Percentiles rank a stretch among this genome's conserved stretches.
Evolutionary conservation across 2,797 vertebrate species (phyloP).

Genomic region (Melanotaenia maccullochi): DNA sequence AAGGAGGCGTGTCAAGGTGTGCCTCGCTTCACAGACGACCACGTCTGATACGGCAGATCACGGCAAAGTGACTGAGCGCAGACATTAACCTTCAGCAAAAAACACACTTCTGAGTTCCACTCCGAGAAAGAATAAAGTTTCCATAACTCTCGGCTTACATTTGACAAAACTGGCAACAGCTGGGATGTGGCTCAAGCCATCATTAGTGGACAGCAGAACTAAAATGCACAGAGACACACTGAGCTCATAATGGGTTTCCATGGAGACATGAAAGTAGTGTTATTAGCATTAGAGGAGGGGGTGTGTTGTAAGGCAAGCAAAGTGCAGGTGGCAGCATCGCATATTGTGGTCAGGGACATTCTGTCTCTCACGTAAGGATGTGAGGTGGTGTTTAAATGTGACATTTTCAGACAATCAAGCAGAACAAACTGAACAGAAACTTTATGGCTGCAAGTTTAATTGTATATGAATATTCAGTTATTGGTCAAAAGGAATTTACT

Average conservation of each 20-base stretch:
- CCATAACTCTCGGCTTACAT: slow-evolving; percentile 9
- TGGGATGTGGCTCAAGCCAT: neutral
- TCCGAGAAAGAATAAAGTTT: slow-evolving; percentile 56
- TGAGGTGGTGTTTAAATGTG: slow-evolving; percentile 3
- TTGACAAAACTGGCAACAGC: slow-evolving; percentile 9
- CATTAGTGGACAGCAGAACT: slow-evolving; percentile 19
- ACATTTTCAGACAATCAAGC: neutral
- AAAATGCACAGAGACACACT: slow-evolving; percentile 12
- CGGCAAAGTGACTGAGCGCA: slow-evolving; percentile 54
- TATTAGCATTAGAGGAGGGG: slow-evolving; percentile 10
- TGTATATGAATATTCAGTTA: neutral
- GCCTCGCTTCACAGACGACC: slow-evolving; percentile 57
- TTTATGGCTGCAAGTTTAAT: neutral
- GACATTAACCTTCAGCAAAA: slow-evolving; percentile 58
- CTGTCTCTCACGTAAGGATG: slow-evolving; percentile 18
- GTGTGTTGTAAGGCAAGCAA: slow-evolving; percentile 18
- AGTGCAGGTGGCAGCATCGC: slow-evolving; percentile 10
- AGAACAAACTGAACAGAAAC: neutral
- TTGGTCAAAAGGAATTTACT: neutral
- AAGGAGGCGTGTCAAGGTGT: slow-evolving; percentile 70
- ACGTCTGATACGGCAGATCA: slow-evolving; percentile 52
- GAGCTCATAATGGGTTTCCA: slow-evolving; percentile 32
- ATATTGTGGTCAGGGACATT: slow-evolving; percentile 18
- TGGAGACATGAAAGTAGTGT: slow-evolving; percentile 19
- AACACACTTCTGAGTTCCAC: slow-evolving; percentile 22